A percentile compares a stretch with the other conserved stretches of the same genome.
Evolutionary conservation across 2,113 vertebrate species (phyloP).

Genomic region (Tenebrosternarchus preto): DNA sequence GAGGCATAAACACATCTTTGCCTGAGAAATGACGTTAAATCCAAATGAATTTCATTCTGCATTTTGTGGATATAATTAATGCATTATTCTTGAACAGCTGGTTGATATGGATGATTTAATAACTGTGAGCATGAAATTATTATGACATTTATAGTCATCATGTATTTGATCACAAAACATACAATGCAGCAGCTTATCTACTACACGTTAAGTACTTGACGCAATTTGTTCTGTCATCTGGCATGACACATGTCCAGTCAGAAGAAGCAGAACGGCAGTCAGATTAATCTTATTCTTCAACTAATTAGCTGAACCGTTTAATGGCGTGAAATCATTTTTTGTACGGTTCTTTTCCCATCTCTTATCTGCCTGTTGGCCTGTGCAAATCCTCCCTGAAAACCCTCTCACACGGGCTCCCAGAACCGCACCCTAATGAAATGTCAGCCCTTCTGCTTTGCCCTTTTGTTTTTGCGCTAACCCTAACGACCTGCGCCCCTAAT

Average conservation of each 20-base stretch:
- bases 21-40: not conserved
- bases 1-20: not conserved
- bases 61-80: not conserved
- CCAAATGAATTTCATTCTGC: not conserved
- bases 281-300: conserved; percentile 7
- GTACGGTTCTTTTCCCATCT: not conserved
- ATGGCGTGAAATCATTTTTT: conserved; percentile 3
- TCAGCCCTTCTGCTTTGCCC: conserved; percentile 44
- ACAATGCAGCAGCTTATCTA: not conserved
- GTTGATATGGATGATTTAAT: conserved; percentile 1
- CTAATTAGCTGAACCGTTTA: conserved; percentile 7
- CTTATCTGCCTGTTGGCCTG: not conserved
- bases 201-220: too few relatives aligned
- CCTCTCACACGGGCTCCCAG: conserved; percentile 1
- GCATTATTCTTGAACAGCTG: not conserved
- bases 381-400: conserved; percentile 18
- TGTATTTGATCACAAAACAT: conserved; percentile 1
- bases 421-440: conserved; percentile 50
- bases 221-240: not conserved
- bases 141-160: not conserved
- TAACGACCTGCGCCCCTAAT: conserved; percentile 27
- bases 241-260: conserved; percentile 15
- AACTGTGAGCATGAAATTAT: conserved; percentile 22
- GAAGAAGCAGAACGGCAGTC: conserved; percentile 6
- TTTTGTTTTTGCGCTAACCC: conserved; percentile 34